Base-by-base conservation (phyloP, 2,888 invertebrate genomes). In the Agriopis leucophaearia region DNA sequence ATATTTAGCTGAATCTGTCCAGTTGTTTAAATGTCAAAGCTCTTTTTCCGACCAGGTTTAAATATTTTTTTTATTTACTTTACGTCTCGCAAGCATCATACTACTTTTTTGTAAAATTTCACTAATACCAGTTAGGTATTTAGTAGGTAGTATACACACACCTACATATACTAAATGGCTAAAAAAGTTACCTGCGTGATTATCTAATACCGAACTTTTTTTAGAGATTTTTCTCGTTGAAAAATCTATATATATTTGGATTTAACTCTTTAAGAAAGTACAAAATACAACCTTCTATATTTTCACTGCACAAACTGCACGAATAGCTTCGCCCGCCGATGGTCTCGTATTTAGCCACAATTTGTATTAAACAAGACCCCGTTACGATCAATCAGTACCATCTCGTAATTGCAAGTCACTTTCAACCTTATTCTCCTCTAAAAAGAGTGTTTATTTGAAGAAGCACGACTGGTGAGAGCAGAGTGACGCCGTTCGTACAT, bases 311-410 rank as follows among this genome's bases (percentile, higher is more conserved):
- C 55, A 56, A 59, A 59, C 56, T 64, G 55, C 64, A 64, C 15
- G 15, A 48, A 63, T 8, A 13, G 45, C 27, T 58, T 45, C 59
- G 51, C 51, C 60, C 66, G 40, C 60, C 66, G 40, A 64, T 66
- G 47, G 52, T 58, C 54, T 64, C 64, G 64, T 64, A 60, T 68
- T 69, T 68, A 64, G 50, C 59, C 58, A 69, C 71, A 78, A 81
- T 78, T 79, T 79, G 76, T 81, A 78, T 80, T 82, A 79, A 78
- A 78, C 74, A 74, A 81, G 74, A 78, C 78, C 81, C 88, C 87
- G 88, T 90, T 92, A 88, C 86, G 81, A 89, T 88, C 90, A 90
- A 91, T 91, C 89, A 89, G 88, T 83, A 62, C 36, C 36, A 56
- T 60, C 45, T 51, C 16, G 38, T 54, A 48, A 45, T 18, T 40